Base-by-base conservation (phyloP, 2,113 vertebrate genomes). In the Percopsis transmontana region DNA sequence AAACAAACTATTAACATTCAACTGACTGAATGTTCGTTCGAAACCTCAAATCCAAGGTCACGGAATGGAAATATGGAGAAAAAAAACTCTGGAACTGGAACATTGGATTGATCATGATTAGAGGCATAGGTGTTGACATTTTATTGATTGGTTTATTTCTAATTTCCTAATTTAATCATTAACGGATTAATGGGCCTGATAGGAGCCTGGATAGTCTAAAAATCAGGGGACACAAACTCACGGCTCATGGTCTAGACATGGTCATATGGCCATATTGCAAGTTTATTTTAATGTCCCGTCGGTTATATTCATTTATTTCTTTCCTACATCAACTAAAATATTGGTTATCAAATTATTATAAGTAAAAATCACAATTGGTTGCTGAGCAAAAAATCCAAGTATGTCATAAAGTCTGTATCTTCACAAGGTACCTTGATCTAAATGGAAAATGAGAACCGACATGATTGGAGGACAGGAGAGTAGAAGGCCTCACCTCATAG, bases 401-500 rank as follows among this genome's bases (percentile, higher is more conserved):
- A n/a, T n/a, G 48, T 19, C 42, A 0, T 15, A 2, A 44, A 14
- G 42, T 3, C n/a, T 13, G 2, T 5, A 12, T 67, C 6, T 1
- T 42, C 48, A 51, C 19, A 52, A 38, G 18, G 1, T 11, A 41
- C n/a, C n/a, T n/a, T n/a, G n/a, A 24, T 18, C 20, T 33, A 7
- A 33, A 33, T 7, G 27, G 27, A 33, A 33, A 33, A 33, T 33
- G 27, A 33, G 27, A 45, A 16, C 11, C 3, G 42, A 1, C 12
- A 13, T 45, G 42, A 50, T n/a, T 9, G 18, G 18, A 5, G 19
- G 11, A 51, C 14, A 20, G 10, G 3, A 56, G 15, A n/a, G 10
- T 65, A 12, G 54, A 41, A 41, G 15, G 13, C 20, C 87, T 86
- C 82, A 98, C 96, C 94, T 97, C 94, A 0, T 93, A 90, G 42